These are phyloP conservation scores for Limnodromus scolopaceus DNA, from an alignment of 2,797 vertebrate species.

Conservation along the genomic window DNA sequence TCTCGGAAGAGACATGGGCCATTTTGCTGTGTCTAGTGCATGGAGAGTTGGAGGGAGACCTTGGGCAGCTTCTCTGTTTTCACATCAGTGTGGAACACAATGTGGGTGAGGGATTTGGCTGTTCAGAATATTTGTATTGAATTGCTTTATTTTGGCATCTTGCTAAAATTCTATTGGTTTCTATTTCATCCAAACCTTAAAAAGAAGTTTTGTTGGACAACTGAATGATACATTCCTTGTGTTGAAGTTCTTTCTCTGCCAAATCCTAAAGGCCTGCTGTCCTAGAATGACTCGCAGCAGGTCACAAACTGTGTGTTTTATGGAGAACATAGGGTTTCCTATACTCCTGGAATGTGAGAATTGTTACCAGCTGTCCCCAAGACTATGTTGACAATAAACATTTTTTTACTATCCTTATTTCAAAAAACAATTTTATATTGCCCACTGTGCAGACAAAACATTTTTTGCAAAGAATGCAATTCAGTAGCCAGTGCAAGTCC, in stretches of 20 bases:
- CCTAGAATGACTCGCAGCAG: neutral
- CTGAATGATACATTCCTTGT: neutral
- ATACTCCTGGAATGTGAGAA: neutral
- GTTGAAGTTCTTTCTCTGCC: neutral
- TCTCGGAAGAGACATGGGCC: neutral
- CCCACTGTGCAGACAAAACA: constrained; percentile 21
- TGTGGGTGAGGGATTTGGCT: constrained; percentile 14
- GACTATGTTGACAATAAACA: neutral
- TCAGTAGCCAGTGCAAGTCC: neutral
- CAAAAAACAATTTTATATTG: neutral
- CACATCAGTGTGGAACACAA: neutral
- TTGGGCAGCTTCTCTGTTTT: neutral
- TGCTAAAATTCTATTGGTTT: constrained; percentile 27
- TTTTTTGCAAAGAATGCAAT: constrained; percentile 24
- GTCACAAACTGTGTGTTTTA: constrained; percentile 6
- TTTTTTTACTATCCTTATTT: neutral
- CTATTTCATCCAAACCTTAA: neutral
- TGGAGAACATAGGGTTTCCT: neutral
- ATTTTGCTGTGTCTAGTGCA: neutral
- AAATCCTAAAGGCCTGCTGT: neutral
- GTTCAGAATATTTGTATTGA: constrained; percentile 21
- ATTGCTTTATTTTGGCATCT: constrained; percentile 25
- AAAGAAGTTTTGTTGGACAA: neutral
- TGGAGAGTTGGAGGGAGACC: neutral
- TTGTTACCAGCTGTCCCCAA: constrained; percentile 13